phyloP scores from a whole-genome alignment of 2,888 invertebrate genomes.

The Herminia tarsipennalis region DNA sequence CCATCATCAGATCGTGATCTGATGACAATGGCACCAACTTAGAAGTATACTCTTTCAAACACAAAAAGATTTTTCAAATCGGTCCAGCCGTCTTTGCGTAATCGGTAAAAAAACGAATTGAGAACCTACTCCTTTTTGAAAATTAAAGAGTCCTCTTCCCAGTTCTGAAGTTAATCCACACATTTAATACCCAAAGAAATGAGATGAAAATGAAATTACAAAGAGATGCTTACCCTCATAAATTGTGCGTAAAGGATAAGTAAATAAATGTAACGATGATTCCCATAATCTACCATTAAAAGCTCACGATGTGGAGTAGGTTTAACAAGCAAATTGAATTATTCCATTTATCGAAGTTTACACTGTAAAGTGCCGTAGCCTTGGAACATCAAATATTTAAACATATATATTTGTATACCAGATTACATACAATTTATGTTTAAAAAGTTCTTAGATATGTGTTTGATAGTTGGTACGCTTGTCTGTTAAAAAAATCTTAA shows the following conservation, averaged over 20 bases:
- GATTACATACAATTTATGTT: slow-evolving; percentile 17
- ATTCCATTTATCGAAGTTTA: slow-evolving; percentile 67
- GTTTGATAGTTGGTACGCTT: too few species aligned
- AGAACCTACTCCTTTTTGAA: too few species aligned
- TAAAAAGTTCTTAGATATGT: slow-evolving; percentile 18
- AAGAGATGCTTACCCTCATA: slow-evolving; percentile 14
- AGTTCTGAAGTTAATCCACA: not conserved
- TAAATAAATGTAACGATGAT: slow-evolving; percentile 26
- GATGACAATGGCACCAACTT: too few species aligned
- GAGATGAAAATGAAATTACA: not conserved
- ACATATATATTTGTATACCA: slow-evolving; percentile 29
- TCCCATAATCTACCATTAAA: slow-evolving; percentile 43
- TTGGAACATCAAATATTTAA: slow-evolving; percentile 47
- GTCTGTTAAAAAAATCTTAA: slow-evolving; percentile 1
- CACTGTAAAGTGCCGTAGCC: slow-evolving; percentile 60
- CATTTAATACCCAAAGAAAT: not conserved
- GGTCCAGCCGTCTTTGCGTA: too few species aligned
- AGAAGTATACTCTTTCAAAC: too few species aligned
- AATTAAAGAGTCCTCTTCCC: too few species aligned
- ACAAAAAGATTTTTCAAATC: too few species aligned
- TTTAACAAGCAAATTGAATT: slow-evolving; percentile 59
- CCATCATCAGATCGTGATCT: too few species aligned
- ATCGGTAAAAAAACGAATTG: too few species aligned
- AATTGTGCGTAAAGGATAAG: slow-evolving; percentile 19
- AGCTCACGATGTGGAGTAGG: slow-evolving; percentile 48